Conservation (phyloP, 1,140 invertebrate genomes). For the silkworm (Bombyx mori) region ASM3026992v2 NC_085114.1:8946001-8946500, state of each 20-base stretch:
- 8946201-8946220: conserved; percentile 19
- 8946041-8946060: conserved; percentile 67
- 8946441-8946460: conserved; percentile 65
- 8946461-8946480: conserved; percentile 43
- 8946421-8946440: conserved; percentile 70
- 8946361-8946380: conserved; percentile 67
- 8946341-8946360: conserved; percentile 63
- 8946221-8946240: background rate
- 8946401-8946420: conserved; percentile 73
- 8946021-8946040: conserved; percentile 68
- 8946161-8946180: conserved; percentile 31
- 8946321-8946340: conserved; percentile 71
- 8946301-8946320: conserved; percentile 67
- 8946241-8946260: background rate
- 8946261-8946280: conserved; percentile 22
- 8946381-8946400: conserved; percentile 71
- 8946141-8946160: conserved; percentile 8
- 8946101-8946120: background rate
- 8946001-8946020: conserved; percentile 62
- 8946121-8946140: conserved; percentile 12
- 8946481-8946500: conserved; percentile 39
- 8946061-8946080: conserved; percentile 47
- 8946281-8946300: conserved; percentile 49
- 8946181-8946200: conserved; percentile 23
- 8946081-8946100: background rate